Evolutionary conservation across 2,888 invertebrate species (phyloP).

Genomic region (Idaea aversata): DNA sequence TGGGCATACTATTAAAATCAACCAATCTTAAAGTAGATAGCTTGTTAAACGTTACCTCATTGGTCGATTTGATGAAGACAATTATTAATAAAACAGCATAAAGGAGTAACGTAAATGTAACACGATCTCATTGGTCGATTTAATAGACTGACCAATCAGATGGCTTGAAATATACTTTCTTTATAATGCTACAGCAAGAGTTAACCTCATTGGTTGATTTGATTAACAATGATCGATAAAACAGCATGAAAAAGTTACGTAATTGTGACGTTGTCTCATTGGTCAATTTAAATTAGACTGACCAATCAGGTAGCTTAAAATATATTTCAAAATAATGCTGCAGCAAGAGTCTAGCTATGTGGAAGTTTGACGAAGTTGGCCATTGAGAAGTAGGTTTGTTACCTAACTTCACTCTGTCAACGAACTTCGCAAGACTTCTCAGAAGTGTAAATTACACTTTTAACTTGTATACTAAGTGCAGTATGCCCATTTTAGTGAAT

Average conservation of each 20-base stretch:
- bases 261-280: neutral
- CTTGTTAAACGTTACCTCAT: neutral
- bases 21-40: neutral
- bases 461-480: neutral
- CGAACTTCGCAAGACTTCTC: neutral
- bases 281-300: neutral
- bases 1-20: neutral
- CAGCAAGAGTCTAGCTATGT: no score
- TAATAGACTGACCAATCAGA: neutral
- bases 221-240: no score
- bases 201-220: no score
- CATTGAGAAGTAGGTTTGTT: no score
- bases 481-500: neutral
- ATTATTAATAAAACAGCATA: neutral
- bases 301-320: neutral
- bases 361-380: neutral
- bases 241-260: neutral
- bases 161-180: neutral
- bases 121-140: neutral
- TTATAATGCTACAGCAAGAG: no score
- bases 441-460: neutral
- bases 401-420: no score
- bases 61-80: neutral
- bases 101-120: neutral
- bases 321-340: neutral